These are phyloP conservation scores for Bombus polaris DNA, from an alignment of 1,140 invertebrate genomes.

Conservation along the genomic window DNA sequence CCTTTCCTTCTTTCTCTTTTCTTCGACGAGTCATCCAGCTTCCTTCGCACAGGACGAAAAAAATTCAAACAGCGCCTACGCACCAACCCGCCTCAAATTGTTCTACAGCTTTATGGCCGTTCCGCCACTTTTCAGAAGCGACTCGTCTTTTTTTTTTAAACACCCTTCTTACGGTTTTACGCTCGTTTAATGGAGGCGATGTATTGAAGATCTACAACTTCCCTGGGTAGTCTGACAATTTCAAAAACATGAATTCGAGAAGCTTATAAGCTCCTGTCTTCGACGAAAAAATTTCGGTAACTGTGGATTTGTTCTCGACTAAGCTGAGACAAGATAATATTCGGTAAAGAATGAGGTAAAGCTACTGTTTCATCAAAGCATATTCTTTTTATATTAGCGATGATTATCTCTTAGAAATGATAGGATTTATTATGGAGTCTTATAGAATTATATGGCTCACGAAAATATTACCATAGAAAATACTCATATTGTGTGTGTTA, in stretches of 20 bases:
- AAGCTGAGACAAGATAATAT: too few relatives aligned
- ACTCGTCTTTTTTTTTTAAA: neutral
- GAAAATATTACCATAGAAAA: too few relatives aligned
- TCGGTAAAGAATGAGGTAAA: neutral
- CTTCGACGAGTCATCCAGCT: neutral
- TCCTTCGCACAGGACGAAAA: neutral
- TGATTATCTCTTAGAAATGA: neutral
- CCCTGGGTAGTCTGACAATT: conserved; percentile 24
- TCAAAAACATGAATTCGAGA: conserved; percentile 22
- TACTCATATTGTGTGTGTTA: too few relatives aligned
- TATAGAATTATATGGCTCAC: neutral
- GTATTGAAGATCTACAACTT: conserved; percentile 37
- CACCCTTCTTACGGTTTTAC: conserved; percentile 42
- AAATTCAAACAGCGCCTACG: conserved; percentile 24
- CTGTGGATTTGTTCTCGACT: too few relatives aligned
- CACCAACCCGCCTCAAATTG: conserved; percentile 36
- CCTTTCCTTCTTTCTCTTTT: neutral
- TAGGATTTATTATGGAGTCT: neutral
- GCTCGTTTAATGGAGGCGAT: conserved; percentile 43
- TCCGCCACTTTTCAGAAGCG: conserved; percentile 46
- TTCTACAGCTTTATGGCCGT: conserved; percentile 52
- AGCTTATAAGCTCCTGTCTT: neutral
- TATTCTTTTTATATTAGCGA: neutral
- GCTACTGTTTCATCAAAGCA: too few relatives aligned
- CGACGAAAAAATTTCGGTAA: neutral